Percentiles rank a stretch among this genome's conserved stretches.
phyloP scores from a whole-genome alignment of 1,140 invertebrate species.

The Cephus cinctus region DNA sequence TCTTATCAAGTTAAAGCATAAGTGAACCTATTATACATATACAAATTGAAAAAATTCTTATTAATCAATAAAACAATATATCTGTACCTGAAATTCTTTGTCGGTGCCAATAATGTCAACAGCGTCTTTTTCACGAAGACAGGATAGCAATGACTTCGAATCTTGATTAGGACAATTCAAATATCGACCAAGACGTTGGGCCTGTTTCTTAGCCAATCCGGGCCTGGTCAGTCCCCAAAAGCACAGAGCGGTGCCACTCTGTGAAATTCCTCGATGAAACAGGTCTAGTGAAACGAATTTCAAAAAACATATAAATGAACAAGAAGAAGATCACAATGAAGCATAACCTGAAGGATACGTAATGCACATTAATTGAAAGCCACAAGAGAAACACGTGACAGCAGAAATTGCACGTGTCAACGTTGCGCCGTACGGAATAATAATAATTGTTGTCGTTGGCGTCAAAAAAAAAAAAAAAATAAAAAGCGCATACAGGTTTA shows the following conservation, averaged over 20 bases:
- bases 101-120: slow-evolving; percentile 64
- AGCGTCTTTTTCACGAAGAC: slow-evolving; percentile 60
- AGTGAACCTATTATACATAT: too few species aligned
- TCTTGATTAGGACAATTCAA: slow-evolving; percentile 59
- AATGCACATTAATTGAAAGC: neutral
- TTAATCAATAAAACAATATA: neutral
- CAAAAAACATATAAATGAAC: neutral
- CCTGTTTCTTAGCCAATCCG: slow-evolving; percentile 62
- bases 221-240: slow-evolving; percentile 72
- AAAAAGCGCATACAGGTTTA: neutral
- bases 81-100: slow-evolving; percentile 63
- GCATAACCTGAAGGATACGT: too few species aligned
- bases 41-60: neutral
- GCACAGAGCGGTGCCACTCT: slow-evolving; percentile 77
- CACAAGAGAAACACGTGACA: too few species aligned
- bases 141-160: slow-evolving; percentile 58
- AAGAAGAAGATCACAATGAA: too few species aligned
- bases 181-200: slow-evolving; percentile 62
- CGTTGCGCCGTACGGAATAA: too few species aligned
- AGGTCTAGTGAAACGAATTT: slow-evolving; percentile 57
- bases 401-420: too few species aligned
- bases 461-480: neutral
- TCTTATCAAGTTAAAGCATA: too few species aligned
- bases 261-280: slow-evolving; percentile 72
- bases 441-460: neutral